phyloP scores from a whole-genome alignment of 2,888 invertebrate species.

The Encarsia formosa region DNA sequence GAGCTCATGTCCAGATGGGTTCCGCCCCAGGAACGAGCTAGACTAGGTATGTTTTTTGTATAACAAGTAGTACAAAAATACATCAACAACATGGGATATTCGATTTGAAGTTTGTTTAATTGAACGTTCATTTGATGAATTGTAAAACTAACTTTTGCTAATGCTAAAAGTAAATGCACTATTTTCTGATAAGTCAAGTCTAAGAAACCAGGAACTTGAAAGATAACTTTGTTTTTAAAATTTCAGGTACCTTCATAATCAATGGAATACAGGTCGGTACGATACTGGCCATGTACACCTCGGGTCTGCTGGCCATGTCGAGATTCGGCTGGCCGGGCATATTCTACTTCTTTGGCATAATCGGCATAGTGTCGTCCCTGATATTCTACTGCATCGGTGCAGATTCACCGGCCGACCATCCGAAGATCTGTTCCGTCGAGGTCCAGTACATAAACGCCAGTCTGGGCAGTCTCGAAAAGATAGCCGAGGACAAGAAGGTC shows the following conservation, averaged over 20 bases:
- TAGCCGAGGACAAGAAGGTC: neutral
- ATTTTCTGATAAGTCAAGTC: too few relatives aligned
- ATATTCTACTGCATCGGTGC: slow-evolving; percentile 58
- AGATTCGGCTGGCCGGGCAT: slow-evolving; percentile 63
- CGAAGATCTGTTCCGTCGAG: slow-evolving; percentile 57
- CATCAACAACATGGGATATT: too few relatives aligned
- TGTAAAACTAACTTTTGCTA: too few relatives aligned
- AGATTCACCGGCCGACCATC: slow-evolving; percentile 59
- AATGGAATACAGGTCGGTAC: slow-evolving; percentile 67
- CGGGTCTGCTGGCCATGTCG: slow-evolving; percentile 61
- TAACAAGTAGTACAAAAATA: too few relatives aligned
- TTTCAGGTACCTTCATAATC: slow-evolving; percentile 44
- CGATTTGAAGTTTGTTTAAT: too few relatives aligned
- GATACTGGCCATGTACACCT: slow-evolving; percentile 60
- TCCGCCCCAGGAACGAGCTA: slow-evolving; percentile 51
- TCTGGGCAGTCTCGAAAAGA: neutral
- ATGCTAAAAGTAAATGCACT: too few relatives aligned
- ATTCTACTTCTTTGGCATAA: slow-evolving; percentile 60
- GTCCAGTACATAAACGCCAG: slow-evolving; percentile 56
- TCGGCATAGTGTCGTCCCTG: slow-evolving; percentile 55
- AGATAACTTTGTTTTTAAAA: too few relatives aligned
- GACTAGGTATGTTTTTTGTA: slow-evolving; percentile 3
- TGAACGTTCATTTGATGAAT: too few relatives aligned
- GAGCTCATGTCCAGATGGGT: slow-evolving; percentile 73
- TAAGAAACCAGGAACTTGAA: too few relatives aligned